Conservation (phyloP, 2,113 vertebrate genomes). For the Phaethon lepturus region DNA sequence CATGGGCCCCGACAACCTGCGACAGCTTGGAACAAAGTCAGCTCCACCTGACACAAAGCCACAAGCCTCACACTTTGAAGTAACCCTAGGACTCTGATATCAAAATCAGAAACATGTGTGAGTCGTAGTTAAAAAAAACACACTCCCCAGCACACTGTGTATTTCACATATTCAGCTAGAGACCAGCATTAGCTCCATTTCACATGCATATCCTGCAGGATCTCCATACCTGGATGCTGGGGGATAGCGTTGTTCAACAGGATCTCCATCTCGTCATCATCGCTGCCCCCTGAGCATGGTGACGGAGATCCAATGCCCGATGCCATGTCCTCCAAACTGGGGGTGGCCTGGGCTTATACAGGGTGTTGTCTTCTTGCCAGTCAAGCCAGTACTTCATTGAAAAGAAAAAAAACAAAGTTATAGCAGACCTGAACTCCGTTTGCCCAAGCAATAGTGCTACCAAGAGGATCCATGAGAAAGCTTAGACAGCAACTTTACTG, state of each 20-base stretch:
- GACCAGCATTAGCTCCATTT: background rate
- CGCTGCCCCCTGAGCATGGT: conserved; percentile 79
- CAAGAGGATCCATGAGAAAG: background rate
- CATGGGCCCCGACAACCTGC: background rate
- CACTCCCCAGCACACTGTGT: background rate
- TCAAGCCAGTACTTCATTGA: background rate
- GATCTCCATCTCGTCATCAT: conserved; percentile 82
- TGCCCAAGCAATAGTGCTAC: conserved; percentile 11
- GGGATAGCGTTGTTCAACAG: conserved; percentile 77
- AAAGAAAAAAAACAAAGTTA: conserved; percentile 20
- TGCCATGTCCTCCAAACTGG: conserved; percentile 72
- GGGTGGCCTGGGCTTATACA: conserved; percentile 21
- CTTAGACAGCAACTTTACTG: background rate
- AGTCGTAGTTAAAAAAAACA: background rate
- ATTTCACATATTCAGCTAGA: background rate
- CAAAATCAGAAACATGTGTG: rapidly evolving
- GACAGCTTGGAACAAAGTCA: background rate
- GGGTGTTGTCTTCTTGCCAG: background rate
- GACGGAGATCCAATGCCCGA: conserved; percentile 80
- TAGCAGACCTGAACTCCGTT: background rate
- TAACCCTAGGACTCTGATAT: background rate
- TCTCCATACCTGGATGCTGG: conserved; percentile 70
- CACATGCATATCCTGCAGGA: background rate
- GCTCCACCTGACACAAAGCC: background rate
- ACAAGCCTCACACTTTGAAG: rapidly evolving